Evolutionary conservation across 2,888 invertebrate species (phyloP).

Genomic region (Conomelus anceps): DNA sequence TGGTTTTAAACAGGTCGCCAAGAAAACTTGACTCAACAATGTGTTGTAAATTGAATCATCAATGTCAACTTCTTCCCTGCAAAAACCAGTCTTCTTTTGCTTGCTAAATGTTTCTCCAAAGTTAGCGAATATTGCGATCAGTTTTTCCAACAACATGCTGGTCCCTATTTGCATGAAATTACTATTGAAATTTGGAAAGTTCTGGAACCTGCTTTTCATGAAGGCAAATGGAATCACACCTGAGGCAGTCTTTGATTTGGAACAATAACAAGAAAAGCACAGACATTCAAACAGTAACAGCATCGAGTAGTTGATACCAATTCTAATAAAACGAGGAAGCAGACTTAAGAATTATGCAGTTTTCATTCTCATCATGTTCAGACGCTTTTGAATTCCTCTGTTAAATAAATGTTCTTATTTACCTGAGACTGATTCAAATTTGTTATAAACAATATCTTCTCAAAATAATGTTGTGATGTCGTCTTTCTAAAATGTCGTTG

Average conservation of each 20-base stretch:
- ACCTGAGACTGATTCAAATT: too few relatives aligned
- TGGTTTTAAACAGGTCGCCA: neutral
- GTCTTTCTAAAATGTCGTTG: too few relatives aligned
- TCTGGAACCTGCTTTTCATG: neutral
- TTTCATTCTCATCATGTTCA: too few relatives aligned
- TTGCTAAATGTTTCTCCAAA: neutral
- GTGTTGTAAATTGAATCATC: neutral
- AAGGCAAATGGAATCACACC: neutral
- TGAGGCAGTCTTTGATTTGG: neutral
- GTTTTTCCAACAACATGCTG: neutral
- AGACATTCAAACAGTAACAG: too few relatives aligned
- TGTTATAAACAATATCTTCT: too few relatives aligned
- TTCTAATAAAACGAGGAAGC: too few relatives aligned
- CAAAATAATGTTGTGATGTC: too few relatives aligned
- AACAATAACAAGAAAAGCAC: neutral
- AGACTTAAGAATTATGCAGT: too few relatives aligned
- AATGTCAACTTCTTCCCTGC: neutral
- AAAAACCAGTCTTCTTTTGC: neutral
- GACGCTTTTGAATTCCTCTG: too few relatives aligned
- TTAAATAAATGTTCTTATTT: too few relatives aligned
- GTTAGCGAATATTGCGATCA: neutral
- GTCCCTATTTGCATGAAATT: neutral
- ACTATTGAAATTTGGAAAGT: neutral
- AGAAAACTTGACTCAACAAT: neutral
- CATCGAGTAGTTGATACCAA: too few relatives aligned